These are phyloP conservation scores for Rhopilema esculentum DNA, from an alignment of 30 jellyfish, hydroid and myxozoan genomes.

Conservation along the genomic window DNA sequence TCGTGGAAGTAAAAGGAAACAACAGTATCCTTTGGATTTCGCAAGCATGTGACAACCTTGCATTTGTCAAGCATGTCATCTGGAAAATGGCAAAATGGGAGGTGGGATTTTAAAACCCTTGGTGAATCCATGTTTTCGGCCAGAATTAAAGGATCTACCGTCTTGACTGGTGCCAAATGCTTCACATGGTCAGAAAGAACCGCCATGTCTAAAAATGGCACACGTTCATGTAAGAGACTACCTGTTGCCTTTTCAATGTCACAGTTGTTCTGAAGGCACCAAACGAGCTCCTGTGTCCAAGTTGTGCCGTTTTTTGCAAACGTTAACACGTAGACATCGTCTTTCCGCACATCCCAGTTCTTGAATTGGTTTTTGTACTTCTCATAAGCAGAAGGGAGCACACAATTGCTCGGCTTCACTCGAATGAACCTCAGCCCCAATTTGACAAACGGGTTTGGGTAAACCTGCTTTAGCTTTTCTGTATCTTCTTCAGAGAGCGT, in stretches of 20 bases:
- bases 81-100: conserved; percentile 38
- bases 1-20: conserved; percentile 37
- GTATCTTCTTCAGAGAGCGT: conserved; percentile 5
- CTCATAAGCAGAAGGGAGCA: conserved; percentile 23
- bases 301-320: conserved; percentile 45
- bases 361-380: background rate
- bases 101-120: conserved; percentile 16
- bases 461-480: background rate
- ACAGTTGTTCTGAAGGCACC: conserved; percentile 10
- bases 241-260: background rate
- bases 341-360: conserved; percentile 17
- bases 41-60: conserved; percentile 19
- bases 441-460: background rate
- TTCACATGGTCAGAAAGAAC: background rate
- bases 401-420: conserved; percentile 21
- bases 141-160: too few relatives aligned
- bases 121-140: conserved; percentile 24
- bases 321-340: conserved; percentile 28
- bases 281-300: conserved; percentile 17
- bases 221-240: background rate
- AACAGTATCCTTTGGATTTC: conserved; percentile 48
- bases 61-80: conserved; percentile 29
- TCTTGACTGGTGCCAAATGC: too few relatives aligned
- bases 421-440: background rate
- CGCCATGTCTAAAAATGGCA: conserved; percentile 7